Base-by-base conservation (phyloP, 35 echinoderm and acorn worm genomes). In the Holothuria glaberrima region DNA sequence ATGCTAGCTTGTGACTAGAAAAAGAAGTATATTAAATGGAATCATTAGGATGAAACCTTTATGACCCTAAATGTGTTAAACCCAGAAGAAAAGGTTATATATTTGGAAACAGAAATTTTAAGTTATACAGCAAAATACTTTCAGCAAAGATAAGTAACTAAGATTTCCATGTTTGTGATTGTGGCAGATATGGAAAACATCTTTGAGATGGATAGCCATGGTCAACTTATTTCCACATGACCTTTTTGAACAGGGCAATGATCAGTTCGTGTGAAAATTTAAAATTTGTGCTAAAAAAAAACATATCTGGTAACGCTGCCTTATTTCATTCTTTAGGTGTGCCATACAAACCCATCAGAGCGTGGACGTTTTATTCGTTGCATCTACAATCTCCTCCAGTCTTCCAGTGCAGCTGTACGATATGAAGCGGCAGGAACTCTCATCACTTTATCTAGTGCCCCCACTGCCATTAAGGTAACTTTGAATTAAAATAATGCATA, bases 371-470 rank as follows among this genome's bases (percentile, higher is more conserved):
- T 98, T 58, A 98, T 98, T 60, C 90, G 96, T 20, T 98, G 96
- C 58, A 98, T 98, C 71, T 98, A 98, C 83, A 98, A 98, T 54
- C 89, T 98, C 0, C 93, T 98, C 19, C 93, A 98, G 75, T 98
- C 96, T 33, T 92, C 96, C 72, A 98, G 96, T 83, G 86, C 96
- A 65, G 96, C 96, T 36, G 96, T 98, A 22, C 86, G 96, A 5
- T 98, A 98, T 77, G 96, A 98, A 44, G 96, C 96, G 17, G 96
- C 96, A 80, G 96, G 96, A 18, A 98, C 96, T 30, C 77, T 98
- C 30, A 93, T 98, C 73, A 98, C 96, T 16, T 74, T 98, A 18
- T 98, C 96, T 31, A 98, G 93, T 70, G 96, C 96, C 38, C 96
- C 96, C 12, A 98, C 96, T 9, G 96, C 96, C 29, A 84, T 98